Evolutionary conservation across 2,888 invertebrate genomes (phyloP), one percentile per base, ranked within the genome.

Genomic region (Melipona beecheii): DNA sequence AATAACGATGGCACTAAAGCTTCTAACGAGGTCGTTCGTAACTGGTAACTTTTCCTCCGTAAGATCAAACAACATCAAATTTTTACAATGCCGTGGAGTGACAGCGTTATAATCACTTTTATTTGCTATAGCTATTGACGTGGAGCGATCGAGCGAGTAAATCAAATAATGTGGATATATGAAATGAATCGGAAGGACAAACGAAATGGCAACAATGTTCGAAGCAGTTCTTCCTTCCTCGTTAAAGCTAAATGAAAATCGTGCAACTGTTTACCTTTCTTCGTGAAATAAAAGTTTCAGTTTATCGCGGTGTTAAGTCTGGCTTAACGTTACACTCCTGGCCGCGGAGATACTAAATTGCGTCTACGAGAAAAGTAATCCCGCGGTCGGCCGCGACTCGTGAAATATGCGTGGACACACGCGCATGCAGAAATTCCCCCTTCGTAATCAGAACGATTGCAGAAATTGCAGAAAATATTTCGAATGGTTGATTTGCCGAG

Each of bases 401-500:
- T 24, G 21, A 65, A 52, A 6, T 65, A 65, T 4, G 15, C 24
- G 54, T 62, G 21, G 43, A 9, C 52, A 11, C 2, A 24, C 52
- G 19, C 52, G 19, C 15, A 15, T 62, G 27, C 19, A n/a, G 58
- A n/a, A 24, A 65, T n/a, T n/a, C 24, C 36, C 21, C 21, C 2
- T 54, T 19, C 49, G 15, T 21, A 74, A 69, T 56, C 43, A 52
- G 6, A 43, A 15, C 24, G 66, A 62, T 31, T n/a, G n/a, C 31
- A 31, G 27, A 70, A 50, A n/a, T 65, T 52, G 43, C 36, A 27
- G 21, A 31, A 60, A 78, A 65, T 62, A 68, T 58, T 78, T 76
- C 43, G 68, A 74, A 75, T 86, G 15, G 21, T 80, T n/a, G 64
- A 69, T 78, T 86, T 73, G 66, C 49, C 31, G 84, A 65, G 27